phyloP scores from a whole-genome alignment of 30 jellyfish, hydroid and myxozoan genomes.

The Pelagia noctiluca region DNA sequence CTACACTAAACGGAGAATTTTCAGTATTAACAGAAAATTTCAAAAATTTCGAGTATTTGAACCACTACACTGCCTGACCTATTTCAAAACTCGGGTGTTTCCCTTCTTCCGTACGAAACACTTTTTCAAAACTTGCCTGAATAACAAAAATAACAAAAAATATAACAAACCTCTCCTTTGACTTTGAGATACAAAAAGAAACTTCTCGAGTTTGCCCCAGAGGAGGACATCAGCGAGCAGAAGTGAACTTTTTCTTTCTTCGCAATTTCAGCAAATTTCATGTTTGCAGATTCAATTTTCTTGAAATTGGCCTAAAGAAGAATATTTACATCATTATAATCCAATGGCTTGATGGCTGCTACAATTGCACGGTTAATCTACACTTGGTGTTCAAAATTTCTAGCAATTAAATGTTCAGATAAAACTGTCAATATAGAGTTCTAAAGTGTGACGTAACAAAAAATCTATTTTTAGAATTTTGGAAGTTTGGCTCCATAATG shows the following conservation, averaged over 20 bases:
- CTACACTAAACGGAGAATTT: background rate
- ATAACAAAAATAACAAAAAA: background rate
- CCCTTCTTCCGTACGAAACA: too few relatives aligned
- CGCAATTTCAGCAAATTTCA: conserved; percentile 84
- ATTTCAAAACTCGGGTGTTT: background rate
- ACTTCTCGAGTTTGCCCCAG: conserved; percentile 93
- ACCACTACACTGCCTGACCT: background rate
- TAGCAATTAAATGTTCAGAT: background rate
- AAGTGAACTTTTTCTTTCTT: conserved; percentile 73
- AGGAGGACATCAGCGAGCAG: conserved; percentile 76
- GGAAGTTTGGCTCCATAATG: background rate
- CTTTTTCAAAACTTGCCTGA: too few relatives aligned
- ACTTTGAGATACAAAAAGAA: conserved; percentile 69
- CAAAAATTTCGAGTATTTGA: background rate
- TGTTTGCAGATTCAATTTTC: conserved; percentile 84
- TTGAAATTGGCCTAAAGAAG: conserved; percentile 74
- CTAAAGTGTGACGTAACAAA: too few relatives aligned
- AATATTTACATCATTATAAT: background rate
- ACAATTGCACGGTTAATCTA: background rate
- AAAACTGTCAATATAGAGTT: background rate
- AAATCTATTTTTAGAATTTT: background rate
- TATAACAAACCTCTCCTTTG: conserved; percentile 83
- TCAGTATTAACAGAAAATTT: background rate
- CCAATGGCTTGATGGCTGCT: too few relatives aligned
- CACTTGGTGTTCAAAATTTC: background rate